Base-by-base conservation (phyloP, 2,113 vertebrate genomes). In the Forbesichthys agassizii region DNA sequence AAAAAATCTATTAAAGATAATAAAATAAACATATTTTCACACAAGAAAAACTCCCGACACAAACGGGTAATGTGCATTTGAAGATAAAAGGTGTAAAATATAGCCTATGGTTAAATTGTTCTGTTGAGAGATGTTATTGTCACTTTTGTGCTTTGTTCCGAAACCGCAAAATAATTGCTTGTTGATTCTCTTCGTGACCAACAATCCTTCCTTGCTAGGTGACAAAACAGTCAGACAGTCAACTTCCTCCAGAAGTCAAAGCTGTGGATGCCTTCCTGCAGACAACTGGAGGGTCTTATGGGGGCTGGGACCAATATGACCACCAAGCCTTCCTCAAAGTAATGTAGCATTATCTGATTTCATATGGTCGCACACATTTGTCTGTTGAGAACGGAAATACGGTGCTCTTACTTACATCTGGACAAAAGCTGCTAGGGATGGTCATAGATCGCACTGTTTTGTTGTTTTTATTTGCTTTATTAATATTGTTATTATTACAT, bases 221-320 rank as follows among this genome's bases (percentile, higher is more conserved):
- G 82, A 54, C 82, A 80, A 90, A 69, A 72, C 78, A 71, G n/a
- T 64, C 64, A 1, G 51, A 86, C 71, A 79, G 76, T 64, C 78
- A 89, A 57, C 87, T 94, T 63, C 93, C 95, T 9, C 16, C 84
- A 54, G 95, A 96, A 82, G 93, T 96, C 59, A 77, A 87, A 58
- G 94, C 92, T 2, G 91, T 98, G 81, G 95, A 97, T 86, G 91
- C 61, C 48, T 97, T 96, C 74, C 88, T 97, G 61, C 94, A 95
- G 83, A 92, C 70, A 79, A 95, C 93, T 4, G 96, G 96, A 75
- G 95, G 95, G 1, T 27, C 71, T 33, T 87, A 91, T 61, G 96
- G 96, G 18, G 94, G 94, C 73, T 98, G 96, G 97, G 96, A 98
- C 86, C 92, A 94, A 51, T 94, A 84, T 55, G 96, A 98, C 81